These are phyloP conservation scores for Puntigrus tetrazona DNA, from an alignment of 2,113 vertebrate species.

Conservation along the genomic window DNA sequence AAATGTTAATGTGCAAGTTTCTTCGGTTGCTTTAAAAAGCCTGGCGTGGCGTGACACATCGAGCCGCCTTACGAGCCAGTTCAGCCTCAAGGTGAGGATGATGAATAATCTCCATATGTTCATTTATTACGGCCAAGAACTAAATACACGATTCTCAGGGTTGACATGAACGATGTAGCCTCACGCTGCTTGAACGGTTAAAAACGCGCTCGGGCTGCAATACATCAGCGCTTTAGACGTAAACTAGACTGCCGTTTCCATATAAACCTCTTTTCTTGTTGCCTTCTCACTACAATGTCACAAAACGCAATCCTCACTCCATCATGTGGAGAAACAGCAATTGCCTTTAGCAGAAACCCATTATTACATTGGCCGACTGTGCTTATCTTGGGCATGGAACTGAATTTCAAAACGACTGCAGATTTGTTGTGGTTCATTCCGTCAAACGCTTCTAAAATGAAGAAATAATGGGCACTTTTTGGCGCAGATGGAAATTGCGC, in stretches of 20 bases:
- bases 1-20: slow-evolving; percentile 1
- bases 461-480: neutral
- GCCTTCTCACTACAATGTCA: neutral
- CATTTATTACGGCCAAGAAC: slow-evolving; percentile 37
- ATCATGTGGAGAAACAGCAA: slow-evolving; percentile 29
- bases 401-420: neutral
- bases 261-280: neutral
- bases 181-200: neutral
- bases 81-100: slow-evolving; percentile 10
- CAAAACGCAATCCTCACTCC: slow-evolving; percentile 7
- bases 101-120: slow-evolving; percentile 29
- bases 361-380: slow-evolving; percentile 28
- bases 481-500: neutral
- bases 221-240: neutral
- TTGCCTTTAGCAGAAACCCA: slow-evolving; percentile 21
- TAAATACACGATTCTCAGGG: slow-evolving; percentile 38
- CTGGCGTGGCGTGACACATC: neutral
- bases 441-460: slow-evolving; percentile 13
- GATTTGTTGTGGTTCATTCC: slow-evolving; percentile 8
- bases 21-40: neutral
- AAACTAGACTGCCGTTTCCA: neutral
- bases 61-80: neutral
- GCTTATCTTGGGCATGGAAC: slow-evolving; percentile 8
- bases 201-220: neutral
- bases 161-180: neutral